These are phyloP conservation scores for Danaus melanippus DNA, from an alignment of 1,140 invertebrate species.

Conservation along the genomic window DNA sequence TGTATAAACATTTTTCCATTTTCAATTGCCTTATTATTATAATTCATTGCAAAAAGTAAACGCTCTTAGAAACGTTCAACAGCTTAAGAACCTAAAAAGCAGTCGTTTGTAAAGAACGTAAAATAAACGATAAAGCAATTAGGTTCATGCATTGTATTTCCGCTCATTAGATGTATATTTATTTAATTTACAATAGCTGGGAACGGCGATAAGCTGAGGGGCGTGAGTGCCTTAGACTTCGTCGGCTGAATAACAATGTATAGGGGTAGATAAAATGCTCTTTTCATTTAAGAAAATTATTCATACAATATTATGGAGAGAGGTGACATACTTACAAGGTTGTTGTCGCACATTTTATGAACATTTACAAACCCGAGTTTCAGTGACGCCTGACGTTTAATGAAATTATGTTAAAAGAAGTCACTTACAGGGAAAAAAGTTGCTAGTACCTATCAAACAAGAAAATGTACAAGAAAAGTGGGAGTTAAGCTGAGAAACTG, in stretches of 20 bases:
- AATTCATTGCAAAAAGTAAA: constrained; percentile 19
- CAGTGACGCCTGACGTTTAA: constrained; percentile 35
- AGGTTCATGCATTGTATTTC: constrained; percentile 65
- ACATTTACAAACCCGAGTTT: constrained; percentile 12
- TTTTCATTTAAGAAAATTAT: constrained; percentile 37
- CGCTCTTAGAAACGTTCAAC: constrained; percentile 13
- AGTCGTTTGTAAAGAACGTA: constrained; percentile 8
- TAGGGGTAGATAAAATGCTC: constrained; percentile 48
- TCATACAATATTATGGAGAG: constrained; percentile 15
- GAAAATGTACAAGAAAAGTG: constrained; percentile 30
- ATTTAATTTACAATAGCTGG: constrained; percentile 70
- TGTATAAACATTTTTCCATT: constrained; percentile 15
- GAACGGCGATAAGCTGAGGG: constrained; percentile 61
- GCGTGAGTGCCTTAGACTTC: constrained; percentile 58
- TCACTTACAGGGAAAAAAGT: constrained; percentile 34
- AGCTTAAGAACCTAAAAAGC: constrained; percentile 8
- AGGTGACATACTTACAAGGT: constrained; percentile 7
- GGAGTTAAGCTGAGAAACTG: constrained; percentile 24
- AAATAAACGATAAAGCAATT: constrained; percentile 54
- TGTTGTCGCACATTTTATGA: constrained; percentile 31
- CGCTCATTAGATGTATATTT: constrained; percentile 70
- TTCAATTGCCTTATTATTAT: constrained; percentile 8
- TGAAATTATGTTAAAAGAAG: constrained; percentile 42
- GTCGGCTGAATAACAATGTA: constrained; percentile 67
- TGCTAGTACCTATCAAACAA: constrained; percentile 26